Evolutionary conservation across 1,140 invertebrate species (phyloP).

Genomic region (Centruroides sculpturatus): DNA sequence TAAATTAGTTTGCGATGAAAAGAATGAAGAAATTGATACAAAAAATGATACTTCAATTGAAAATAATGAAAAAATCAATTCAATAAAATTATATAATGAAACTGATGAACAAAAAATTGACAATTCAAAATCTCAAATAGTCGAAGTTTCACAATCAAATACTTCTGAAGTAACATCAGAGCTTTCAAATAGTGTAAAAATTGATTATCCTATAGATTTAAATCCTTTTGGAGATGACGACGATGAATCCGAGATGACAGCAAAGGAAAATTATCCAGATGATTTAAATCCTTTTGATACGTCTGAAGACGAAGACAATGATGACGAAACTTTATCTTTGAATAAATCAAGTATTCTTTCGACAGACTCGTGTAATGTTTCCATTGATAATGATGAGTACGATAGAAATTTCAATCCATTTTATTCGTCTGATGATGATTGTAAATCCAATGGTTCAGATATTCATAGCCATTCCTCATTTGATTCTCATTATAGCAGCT

Average conservation of each 20-base stretch:
- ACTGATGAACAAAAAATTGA: too few species aligned
- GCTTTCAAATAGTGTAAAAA: too few species aligned
- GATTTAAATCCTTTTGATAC: slow-evolving; percentile 37
- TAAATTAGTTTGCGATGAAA: too few species aligned
- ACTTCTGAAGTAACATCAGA: too few species aligned
- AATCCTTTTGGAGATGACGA: slow-evolving; percentile 45
- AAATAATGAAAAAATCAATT: too few species aligned
- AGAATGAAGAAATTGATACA: too few species aligned
- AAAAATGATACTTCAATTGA: too few species aligned
- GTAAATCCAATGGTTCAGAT: not conserved
- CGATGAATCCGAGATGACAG: slow-evolving; percentile 12
- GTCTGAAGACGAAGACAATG: slow-evolving; percentile 37
- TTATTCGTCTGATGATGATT: slow-evolving; percentile 25
- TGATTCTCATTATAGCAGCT: too few species aligned
- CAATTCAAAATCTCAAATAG: too few species aligned
- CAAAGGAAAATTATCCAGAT: slow-evolving; percentile 13
- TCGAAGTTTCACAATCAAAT: too few species aligned
- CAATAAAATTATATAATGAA: too few species aligned
- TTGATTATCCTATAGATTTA: slow-evolving; percentile 50
- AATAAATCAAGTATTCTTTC: not conserved
- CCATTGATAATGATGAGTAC: not conserved
- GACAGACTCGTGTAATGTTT: not conserved
- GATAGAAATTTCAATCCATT: slow-evolving; percentile 45
- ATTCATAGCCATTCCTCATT: too few species aligned
- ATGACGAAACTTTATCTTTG: not conserved